A percentile compares a stretch with the other conserved stretches of the same genome.
These are phyloP conservation scores for Ramazzottius varieornatus DNA, from an alignment of 2,888 invertebrate genomes.

Conservation along the genomic window DNA sequence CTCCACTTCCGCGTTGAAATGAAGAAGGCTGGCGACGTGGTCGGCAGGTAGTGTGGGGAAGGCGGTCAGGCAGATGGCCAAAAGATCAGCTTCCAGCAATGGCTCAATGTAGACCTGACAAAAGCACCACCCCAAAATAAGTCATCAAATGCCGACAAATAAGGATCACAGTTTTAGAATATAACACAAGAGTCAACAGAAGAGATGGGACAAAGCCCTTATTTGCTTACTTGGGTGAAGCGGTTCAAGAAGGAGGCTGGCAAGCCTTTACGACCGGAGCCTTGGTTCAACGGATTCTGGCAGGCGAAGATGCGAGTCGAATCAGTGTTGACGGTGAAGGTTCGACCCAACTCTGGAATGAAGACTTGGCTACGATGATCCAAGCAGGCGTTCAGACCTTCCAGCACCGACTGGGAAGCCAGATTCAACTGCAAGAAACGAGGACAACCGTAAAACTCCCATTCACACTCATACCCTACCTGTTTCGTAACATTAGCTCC, in stretches of 20 bases:
- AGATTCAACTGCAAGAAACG: slow-evolving; percentile 42
- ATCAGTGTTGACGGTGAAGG: slow-evolving; percentile 41
- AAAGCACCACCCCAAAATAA: slow-evolving; percentile 13
- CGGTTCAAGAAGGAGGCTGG: slow-evolving; percentile 90
- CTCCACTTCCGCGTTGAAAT: slow-evolving; percentile 11
- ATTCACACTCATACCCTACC: slow-evolving; percentile 4
- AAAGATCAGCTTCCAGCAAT: slow-evolving; percentile 34
- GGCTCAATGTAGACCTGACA: slow-evolving; percentile 33
- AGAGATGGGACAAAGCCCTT: no score
- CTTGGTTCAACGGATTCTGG: slow-evolving; percentile 85
- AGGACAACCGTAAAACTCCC: background rate
- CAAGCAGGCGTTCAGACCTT: slow-evolving; percentile 89
- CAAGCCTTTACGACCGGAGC: slow-evolving; percentile 76
- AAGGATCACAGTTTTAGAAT: no score
- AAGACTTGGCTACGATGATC: slow-evolving; percentile 89
- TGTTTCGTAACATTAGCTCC: background rate
- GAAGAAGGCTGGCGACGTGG: slow-evolving; percentile 11
- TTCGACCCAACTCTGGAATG: slow-evolving; percentile 70
- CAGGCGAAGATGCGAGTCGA: slow-evolving; percentile 76
- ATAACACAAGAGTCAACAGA: no score
- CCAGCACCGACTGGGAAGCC: slow-evolving; percentile 88
- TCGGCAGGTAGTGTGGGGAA: slow-evolving; percentile 26
- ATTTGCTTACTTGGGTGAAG: slow-evolving; percentile 75
- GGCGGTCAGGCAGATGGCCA: slow-evolving; percentile 36
- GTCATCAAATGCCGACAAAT: no score